phyloP scores from a whole-genome alignment of 1,140 invertebrate species.

The Lepidurus couesii region DNA sequence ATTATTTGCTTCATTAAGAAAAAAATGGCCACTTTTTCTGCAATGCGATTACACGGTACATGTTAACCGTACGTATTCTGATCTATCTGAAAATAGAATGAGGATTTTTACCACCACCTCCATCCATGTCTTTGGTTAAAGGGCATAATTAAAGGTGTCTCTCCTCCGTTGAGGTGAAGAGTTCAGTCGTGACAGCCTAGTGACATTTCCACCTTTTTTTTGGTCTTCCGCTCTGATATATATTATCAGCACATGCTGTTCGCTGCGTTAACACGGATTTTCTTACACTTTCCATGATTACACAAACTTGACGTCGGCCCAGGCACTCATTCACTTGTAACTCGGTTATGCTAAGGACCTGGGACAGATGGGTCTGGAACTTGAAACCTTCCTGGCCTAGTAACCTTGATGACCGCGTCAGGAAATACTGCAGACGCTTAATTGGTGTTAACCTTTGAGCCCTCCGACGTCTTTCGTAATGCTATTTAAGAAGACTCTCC shows the following conservation, averaged over 20 bases:
- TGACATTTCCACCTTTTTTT: background rate
- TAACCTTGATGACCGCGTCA: background rate
- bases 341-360: background rate
- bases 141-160: conserved; percentile 18
- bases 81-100: too few species aligned
- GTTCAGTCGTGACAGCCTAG: background rate
- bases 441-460: background rate
- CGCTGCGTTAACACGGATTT: background rate
- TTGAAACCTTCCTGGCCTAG: conserved; percentile 15
- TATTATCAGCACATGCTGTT: background rate
- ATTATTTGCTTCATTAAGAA: background rate
- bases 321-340: background rate
- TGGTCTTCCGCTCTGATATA: background rate
- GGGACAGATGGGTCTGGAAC: background rate
- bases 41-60: background rate
- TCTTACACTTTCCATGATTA: background rate
- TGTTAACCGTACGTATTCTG: too few species aligned
- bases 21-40: background rate
- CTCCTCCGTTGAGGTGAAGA: background rate
- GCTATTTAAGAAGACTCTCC: background rate
- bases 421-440: background rate
- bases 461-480: background rate
- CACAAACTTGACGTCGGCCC: background rate
- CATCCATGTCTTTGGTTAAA: conserved; percentile 3
- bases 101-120: background rate